Conservation (phyloP, 2,888 invertebrate species). For the Linyphia triangularis region DNA sequence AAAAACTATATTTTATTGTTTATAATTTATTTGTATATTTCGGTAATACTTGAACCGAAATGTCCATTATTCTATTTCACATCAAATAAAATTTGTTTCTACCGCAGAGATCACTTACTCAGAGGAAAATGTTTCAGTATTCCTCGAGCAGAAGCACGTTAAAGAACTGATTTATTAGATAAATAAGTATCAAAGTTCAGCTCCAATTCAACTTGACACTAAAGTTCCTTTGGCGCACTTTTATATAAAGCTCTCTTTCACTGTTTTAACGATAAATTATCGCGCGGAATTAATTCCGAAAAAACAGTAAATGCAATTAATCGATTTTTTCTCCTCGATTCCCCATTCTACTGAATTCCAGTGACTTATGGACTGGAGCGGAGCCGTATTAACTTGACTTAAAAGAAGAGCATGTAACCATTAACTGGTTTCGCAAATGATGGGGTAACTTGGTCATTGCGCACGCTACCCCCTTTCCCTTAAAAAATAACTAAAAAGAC, state of each 20-base stretch:
- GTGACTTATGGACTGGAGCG: slow-evolving; percentile 23
- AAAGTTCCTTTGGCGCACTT: background rate
- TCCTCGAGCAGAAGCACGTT: background rate
- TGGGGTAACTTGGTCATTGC: slow-evolving; percentile 44
- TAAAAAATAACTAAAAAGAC: slow-evolving; percentile 23
- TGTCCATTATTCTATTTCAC: background rate
- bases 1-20: too few relatives aligned
- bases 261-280: slow-evolving; percentile 59
- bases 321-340: slow-evolving; percentile 58
- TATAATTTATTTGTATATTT: too few relatives aligned
- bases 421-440: slow-evolving; percentile 54
- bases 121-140: background rate
- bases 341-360: slow-evolving; percentile 42
- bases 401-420: slow-evolving; percentile 51
- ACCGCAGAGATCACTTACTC: background rate
- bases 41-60: background rate
- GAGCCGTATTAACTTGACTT: slow-evolving; percentile 5
- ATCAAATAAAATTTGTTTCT: background rate
- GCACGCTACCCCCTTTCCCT: too few relatives aligned
- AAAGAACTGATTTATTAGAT: slow-evolving; percentile 34
- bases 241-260: background rate
- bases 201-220: slow-evolving; percentile 25
- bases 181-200: slow-evolving; percentile 26
- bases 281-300: slow-evolving; percentile 38
- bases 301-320: slow-evolving; percentile 45